A percentile compares a stretch with the other conserved stretches of the same genome.
Conservation (phyloP, 1,140 invertebrate genomes). For the Diprion similis region DNA sequence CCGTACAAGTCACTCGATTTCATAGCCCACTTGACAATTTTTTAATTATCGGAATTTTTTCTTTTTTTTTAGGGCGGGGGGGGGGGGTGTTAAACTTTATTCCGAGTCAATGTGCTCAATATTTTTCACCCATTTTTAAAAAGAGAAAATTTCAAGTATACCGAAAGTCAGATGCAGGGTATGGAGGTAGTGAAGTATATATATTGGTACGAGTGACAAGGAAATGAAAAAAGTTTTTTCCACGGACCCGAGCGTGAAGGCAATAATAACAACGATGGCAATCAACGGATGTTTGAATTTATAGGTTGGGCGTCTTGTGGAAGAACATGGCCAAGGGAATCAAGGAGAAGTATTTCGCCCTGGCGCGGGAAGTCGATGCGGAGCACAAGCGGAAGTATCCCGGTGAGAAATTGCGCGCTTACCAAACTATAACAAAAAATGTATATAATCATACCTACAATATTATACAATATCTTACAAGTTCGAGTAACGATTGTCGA, state of each 20-base stretch:
- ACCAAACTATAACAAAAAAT: not conserved
- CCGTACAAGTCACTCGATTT: not conserved
- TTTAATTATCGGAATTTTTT: not conserved
- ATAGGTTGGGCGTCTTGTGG: conserved; percentile 64
- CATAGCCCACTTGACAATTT: not conserved
- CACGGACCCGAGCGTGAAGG: not conserved
- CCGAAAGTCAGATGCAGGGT: no score
- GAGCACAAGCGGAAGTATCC: conserved; percentile 73
- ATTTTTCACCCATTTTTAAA: no score
- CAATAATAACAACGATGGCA: not conserved
- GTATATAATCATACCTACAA: not conserved
- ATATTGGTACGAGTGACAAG: no score
- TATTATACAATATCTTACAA: not conserved
- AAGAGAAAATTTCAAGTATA: no score
- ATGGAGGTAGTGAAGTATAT: no score
- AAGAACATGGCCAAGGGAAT: conserved; percentile 60
- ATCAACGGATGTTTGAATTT: conserved; percentile 17
- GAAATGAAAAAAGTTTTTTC: no score
- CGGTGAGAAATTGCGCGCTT: conserved; percentile 47
- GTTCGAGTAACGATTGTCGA: not conserved
- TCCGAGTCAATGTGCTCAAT: not conserved
- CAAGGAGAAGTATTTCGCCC: conserved; percentile 66
- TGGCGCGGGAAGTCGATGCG: conserved; percentile 65
- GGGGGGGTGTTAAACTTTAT: not conserved
- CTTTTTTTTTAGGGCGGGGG: not conserved